Evolutionary conservation across 2,113 vertebrate genomes (phyloP), one percentile per base, ranked within the genome.

Genomic region (Pithys albifrons): DNA sequence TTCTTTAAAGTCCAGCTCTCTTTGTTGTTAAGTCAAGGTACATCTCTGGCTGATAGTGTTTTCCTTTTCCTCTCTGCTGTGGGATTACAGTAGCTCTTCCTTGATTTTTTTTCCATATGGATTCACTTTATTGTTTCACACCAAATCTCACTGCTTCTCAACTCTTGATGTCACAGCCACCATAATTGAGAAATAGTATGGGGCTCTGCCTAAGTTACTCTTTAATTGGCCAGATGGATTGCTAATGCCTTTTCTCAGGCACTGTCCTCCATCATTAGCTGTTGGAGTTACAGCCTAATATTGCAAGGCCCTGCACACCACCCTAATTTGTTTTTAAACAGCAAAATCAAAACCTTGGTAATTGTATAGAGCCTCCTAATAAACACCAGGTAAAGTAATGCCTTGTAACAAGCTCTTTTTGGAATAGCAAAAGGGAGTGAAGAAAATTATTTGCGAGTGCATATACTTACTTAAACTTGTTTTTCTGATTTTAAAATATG

Each of bases 401-500:
- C 76, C 75, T 54, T 83, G 87, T 94, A 96, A 95, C 39, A 17
- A 96, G 95, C 75, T 91, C 73, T 94, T 95, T 90, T 93, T 92
- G 55, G 37, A 93, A 55, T 16, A 88, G 71, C 59, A 75, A 55
- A 81, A 74, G 72, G 46, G 33, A 88, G 48, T 13, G 14, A 43
- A 73, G 51, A 39, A 94, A 96, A 96, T 97, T n/a, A 93, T 96
- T 94, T 95, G 83, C 84, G 77, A 93, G 83, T 14, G 11, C 75
- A 89, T 91, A 55, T 61, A 69, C 76, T 95, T 96, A 97, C 85
- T 97, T 97, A 97, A 97, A 96, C 84, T 86, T 96, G 73, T 92
- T 96, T 97, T 97, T 84, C 73, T 89, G 88, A 78, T 96, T 97
- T 96, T 73, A 91, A 96, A 97, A 96, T 96, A 89, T 72, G 85